Conservation (phyloP, 2,888 invertebrate species). For the Reticulitermes lucifugus region DNA sequence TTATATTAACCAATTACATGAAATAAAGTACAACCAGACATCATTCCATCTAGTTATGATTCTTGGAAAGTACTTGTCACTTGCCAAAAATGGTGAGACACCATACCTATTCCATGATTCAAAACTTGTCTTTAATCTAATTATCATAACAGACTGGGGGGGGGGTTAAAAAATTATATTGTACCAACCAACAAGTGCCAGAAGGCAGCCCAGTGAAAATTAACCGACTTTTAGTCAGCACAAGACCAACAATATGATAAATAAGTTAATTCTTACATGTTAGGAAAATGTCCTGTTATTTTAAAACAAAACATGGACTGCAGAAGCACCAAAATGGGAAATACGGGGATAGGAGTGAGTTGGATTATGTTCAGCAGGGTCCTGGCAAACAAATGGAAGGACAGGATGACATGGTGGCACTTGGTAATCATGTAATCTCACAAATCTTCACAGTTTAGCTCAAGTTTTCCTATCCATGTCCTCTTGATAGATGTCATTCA, state of each 20-base stretch:
- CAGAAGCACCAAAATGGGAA: background rate
- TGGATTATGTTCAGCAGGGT: background rate
- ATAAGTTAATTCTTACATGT: background rate
- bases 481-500: conserved; percentile 2
- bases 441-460: background rate
- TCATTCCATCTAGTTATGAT: background rate
- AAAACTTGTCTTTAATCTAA: background rate
- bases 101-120: background rate
- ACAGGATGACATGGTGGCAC: background rate
- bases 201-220: background rate
- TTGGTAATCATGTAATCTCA: background rate
- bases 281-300: background rate
- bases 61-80: background rate
- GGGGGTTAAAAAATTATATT: background rate
- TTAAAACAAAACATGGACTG: background rate
- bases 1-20: background rate
- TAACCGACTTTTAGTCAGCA: background rate
- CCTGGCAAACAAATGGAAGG: background rate
- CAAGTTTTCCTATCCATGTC: background rate
- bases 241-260: background rate
- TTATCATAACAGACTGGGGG: background rate
- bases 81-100: background rate
- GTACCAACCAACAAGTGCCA: background rate
- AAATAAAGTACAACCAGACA: too few relatives aligned
- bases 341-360: background rate